Percentiles rank a stretch among this genome's conserved stretches.
Evolutionary conservation across 2,113 vertebrate genomes (phyloP).

Genomic region (Misgurnus anguillicaudatus): DNA sequence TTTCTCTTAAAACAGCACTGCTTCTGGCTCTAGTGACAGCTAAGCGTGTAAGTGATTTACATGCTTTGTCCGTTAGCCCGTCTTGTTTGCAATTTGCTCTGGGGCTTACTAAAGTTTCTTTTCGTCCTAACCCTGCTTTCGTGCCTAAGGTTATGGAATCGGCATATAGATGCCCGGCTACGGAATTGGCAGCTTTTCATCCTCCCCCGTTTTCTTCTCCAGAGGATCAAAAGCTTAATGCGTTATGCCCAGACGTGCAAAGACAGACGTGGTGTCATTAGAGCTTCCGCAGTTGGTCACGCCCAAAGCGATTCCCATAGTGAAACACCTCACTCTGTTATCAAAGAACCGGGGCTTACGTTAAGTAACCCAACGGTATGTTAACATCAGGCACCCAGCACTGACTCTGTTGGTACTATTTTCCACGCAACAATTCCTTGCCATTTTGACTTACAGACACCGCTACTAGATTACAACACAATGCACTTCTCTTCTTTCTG

Average conservation of each 20-base stretch:
- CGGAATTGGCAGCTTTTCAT: neutral
- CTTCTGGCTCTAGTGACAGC: neutral
- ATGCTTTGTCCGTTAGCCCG: neutral
- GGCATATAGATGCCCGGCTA: neutral
- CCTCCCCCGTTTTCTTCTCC: neutral
- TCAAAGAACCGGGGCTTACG: neutral
- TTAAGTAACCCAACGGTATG: too few relatives aligned
- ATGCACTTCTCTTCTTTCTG: too few relatives aligned
- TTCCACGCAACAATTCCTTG: too few relatives aligned
- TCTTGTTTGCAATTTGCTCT: conserved; percentile 16
- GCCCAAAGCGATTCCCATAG: neutral
- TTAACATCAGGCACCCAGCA: too few relatives aligned
- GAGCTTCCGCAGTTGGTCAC: neutral
- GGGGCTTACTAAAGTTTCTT: neutral
- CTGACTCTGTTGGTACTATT: too few relatives aligned
- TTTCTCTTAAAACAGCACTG: conserved; percentile 8
- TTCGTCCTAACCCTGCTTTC: conserved; percentile 5
- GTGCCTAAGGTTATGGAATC: conserved; percentile 9
- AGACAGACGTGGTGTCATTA: neutral
- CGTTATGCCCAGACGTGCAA: neutral
- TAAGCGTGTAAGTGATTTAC: conserved; percentile 23
- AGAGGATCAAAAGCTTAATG: conserved; percentile 5
- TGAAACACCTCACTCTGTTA: neutral
- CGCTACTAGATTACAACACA: too few relatives aligned
- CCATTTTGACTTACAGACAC: too few relatives aligned